These are phyloP conservation scores for Calyptomena viridis DNA, from an alignment of 2,113 vertebrate genomes.

Conservation along the genomic window DNA sequence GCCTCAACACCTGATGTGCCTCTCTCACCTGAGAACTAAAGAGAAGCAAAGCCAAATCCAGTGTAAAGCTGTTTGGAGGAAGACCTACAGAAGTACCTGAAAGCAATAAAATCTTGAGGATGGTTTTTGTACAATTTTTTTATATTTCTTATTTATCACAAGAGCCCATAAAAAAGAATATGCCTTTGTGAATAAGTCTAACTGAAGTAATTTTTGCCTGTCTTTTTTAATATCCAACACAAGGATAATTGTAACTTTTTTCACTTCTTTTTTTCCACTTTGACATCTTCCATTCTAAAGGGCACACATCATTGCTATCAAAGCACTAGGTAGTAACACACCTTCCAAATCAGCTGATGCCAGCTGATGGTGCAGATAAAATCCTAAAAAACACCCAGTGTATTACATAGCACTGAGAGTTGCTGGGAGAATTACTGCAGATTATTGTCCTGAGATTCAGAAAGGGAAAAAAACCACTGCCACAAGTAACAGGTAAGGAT, in stretches of 20 bases:
- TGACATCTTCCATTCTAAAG: not conserved
- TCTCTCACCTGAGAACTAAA: not conserved
- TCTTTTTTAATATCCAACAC: not conserved
- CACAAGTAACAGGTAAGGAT: conserved; percentile 37
- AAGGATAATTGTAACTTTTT: not conserved
- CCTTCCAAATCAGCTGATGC: not conserved
- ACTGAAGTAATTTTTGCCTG: not conserved
- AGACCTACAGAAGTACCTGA: not conserved
- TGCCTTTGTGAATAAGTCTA: not conserved
- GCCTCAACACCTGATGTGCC: not conserved
- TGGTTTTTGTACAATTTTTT: not conserved
- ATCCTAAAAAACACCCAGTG: not conserved
- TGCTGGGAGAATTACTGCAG: conserved; percentile 1
- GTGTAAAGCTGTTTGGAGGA: not conserved
- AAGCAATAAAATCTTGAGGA: not conserved
- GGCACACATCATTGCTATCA: not conserved
- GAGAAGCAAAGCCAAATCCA: not conserved
- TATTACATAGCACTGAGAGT: not conserved
- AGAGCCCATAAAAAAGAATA: not conserved
- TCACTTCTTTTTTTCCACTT: not conserved
- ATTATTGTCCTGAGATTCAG: conserved; percentile 24
- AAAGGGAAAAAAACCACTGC: not conserved
- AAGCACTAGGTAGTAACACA: not conserved
- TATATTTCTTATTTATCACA: not conserved
- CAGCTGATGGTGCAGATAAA: not conserved